Evolutionary conservation across 2,888 invertebrate species (phyloP), one percentile per base, ranked within the genome.

Genomic region (Zhengitettix transpicula): DNA sequence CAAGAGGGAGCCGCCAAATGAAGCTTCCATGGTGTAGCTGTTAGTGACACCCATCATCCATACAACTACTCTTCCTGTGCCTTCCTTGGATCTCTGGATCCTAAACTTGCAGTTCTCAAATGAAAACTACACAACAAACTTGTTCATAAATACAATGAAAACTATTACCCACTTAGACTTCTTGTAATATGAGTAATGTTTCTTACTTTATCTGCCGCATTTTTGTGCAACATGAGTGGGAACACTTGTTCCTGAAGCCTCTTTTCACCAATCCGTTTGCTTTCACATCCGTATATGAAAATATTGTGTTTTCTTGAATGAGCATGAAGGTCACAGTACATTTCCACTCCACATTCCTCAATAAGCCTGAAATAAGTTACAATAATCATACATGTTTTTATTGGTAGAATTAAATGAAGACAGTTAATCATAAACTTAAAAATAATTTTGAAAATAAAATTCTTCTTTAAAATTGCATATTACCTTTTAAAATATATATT

Each of bases 201-300:
- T 11, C 11, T 52, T 52, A 89, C 89, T 81, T 89, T 90, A 73
- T 92, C 91, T 42, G 90, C 87, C 63, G 89, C 84, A 73, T 92
- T 91, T 77, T 92, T 91, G 71, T 92, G 91, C 66, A 96, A 76
- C 90, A 96, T 93, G 65, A 93, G 75, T 9, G 96, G 95, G 73
- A 95, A 96, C 56, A 96, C 87, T 78, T 95, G 91, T 71, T 95
- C 95, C 64, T 88, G 84, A 58, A 96, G 78, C 68, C 85, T 82
- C 71, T 83, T 84, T 57, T 89, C 88, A 66, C 83, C 83, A 9
- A 70, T 67, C 68, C 88, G 80, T 68, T 87, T 80, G 73, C 85
- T 89, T 77, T 92, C 92, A 74, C 97, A 97, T 66, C 97, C 97
- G 71, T 95, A 98, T 69, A 96, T 85, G 73, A 98, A 98, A 69